A percentile compares a stretch with the other conserved stretches of the same genome.
phyloP scores from a whole-genome alignment of 1,140 invertebrate species.

The Branchinecta lynchi region DNA sequence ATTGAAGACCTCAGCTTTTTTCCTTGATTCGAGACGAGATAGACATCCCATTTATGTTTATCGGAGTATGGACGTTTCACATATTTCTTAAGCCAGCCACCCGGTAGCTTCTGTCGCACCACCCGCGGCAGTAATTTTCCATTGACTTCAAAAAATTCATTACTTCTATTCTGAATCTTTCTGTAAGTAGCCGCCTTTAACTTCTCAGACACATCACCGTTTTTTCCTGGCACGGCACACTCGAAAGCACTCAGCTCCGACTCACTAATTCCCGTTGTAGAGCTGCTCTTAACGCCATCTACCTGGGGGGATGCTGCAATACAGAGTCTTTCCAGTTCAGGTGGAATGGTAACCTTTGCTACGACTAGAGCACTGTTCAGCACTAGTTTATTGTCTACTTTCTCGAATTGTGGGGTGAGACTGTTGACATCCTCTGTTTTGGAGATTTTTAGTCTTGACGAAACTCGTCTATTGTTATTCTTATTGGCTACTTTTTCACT shows the following conservation, averaged over 20 bases:
- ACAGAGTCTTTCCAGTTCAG: too few relatives aligned
- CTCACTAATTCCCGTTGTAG: not conserved
- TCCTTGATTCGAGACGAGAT: not conserved
- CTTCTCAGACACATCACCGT: not conserved
- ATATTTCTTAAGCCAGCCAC: slow-evolving; percentile 4
- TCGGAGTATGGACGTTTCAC: not conserved
- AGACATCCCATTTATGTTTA: not conserved
- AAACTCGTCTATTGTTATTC: too few relatives aligned
- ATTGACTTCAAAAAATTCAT: not conserved
- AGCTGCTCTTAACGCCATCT: not conserved
- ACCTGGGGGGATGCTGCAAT: too few relatives aligned
- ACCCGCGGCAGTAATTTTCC: not conserved
- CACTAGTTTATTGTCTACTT: too few relatives aligned
- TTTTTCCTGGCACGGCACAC: not conserved
- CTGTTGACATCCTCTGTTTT: too few relatives aligned
- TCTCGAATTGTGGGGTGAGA: too few relatives aligned
- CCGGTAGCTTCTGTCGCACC: not conserved
- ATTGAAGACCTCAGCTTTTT: not conserved
- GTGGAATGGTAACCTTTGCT: too few relatives aligned
- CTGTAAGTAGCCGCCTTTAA: not conserved
- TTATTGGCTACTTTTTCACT: too few relatives aligned
- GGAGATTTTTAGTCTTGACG: too few relatives aligned
- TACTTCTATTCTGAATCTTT: not conserved
- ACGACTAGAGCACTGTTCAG: too few relatives aligned
- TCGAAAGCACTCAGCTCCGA: not conserved